Conservation (phyloP, 2,888 invertebrate genomes). For the Brenthis hecate region DNA sequence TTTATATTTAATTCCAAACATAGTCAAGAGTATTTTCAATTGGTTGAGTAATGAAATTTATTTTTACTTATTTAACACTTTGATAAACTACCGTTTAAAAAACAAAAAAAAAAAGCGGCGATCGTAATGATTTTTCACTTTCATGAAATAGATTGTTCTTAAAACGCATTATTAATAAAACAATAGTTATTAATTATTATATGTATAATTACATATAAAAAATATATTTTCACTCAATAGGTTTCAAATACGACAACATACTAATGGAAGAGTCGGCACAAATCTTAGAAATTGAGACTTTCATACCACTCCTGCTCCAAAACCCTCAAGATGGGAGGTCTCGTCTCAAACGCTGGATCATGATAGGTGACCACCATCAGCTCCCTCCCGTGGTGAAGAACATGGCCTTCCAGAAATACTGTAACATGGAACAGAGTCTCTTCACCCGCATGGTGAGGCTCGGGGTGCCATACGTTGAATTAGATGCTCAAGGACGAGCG, state of each 20-base stretch:
- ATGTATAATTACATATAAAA: background rate
- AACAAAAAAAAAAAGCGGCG: too few species aligned
- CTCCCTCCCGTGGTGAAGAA: slow-evolving; percentile 99
- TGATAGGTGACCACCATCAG: slow-evolving; percentile 99
- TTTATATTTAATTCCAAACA: too few species aligned
- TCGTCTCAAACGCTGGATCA: slow-evolving; percentile 98
- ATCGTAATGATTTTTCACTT: too few species aligned
- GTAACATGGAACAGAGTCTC: slow-evolving; percentile 99
- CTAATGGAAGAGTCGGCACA: slow-evolving; percentile 99
- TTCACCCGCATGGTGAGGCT: slow-evolving; percentile 98
- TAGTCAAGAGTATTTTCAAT: too few species aligned
- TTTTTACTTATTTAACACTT: too few species aligned
- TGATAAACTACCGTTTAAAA: too few species aligned
- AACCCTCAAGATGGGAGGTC: slow-evolving; percentile 98
- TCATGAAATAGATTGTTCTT: too few species aligned
- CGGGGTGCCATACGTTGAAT: slow-evolving; percentile 97
- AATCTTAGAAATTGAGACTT: slow-evolving; percentile 99
- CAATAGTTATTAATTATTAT: background rate
- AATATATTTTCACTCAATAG: slow-evolving; percentile 54
- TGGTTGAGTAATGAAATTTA: too few species aligned
- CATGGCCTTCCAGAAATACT: slow-evolving; percentile 99
- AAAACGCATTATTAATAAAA: background rate
- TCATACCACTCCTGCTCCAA: slow-evolving; percentile 98
- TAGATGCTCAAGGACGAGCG: slow-evolving; percentile 98
- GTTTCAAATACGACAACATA: slow-evolving; percentile 99